Conservation (phyloP, 2,888 invertebrate species). For the Ophioninae sp. region DNA sequence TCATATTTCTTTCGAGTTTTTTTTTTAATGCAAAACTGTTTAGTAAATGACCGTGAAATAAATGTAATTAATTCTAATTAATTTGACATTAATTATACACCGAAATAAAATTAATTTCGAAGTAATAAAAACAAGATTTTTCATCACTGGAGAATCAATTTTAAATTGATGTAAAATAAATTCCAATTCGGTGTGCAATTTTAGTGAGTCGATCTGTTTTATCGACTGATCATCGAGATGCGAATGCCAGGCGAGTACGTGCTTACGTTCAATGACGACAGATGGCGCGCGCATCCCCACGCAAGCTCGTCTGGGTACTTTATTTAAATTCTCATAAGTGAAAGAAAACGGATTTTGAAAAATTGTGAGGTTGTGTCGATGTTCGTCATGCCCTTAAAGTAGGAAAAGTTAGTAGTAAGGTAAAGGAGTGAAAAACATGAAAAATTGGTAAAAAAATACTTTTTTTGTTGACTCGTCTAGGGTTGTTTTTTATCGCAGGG, state of each 20-base stretch:
- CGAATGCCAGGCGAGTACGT: not conserved
- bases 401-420: too few relatives aligned
- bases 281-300: not conserved
- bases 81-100: not conserved
- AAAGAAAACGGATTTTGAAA: too few relatives aligned
- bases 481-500: too few relatives aligned
- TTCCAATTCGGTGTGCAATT: not conserved
- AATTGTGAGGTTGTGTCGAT: too few relatives aligned
- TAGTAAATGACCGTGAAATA: too few relatives aligned
- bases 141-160: not conserved
- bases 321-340: not conserved
- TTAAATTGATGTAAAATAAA: not conserved
- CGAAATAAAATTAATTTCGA: not conserved
- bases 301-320: not conserved
- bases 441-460: too few relatives aligned
- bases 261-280: not conserved
- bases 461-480: too few relatives aligned
- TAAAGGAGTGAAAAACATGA: too few relatives aligned
- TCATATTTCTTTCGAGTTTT: too few relatives aligned
- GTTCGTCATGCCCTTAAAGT: too few relatives aligned
- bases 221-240: not conserved
- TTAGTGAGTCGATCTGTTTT: not conserved
- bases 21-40: too few relatives aligned
- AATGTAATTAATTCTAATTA: not conserved
- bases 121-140: not conserved